Evolutionary conservation across 2,113 vertebrate genomes (phyloP).

Genomic region (Myrmecobius fasciatus): DNA sequence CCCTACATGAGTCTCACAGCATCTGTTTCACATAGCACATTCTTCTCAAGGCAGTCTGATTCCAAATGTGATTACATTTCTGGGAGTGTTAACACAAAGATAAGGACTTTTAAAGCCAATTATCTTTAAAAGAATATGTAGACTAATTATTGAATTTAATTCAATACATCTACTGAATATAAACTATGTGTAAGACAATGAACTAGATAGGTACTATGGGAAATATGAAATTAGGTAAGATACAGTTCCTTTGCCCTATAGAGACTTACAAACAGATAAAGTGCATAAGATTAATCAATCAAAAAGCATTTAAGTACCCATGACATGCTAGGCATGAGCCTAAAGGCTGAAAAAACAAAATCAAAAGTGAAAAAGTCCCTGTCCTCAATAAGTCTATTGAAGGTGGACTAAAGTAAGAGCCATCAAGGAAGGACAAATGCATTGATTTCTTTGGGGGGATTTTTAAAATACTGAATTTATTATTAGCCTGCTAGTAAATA

Average conservation of each 20-base stretch:
- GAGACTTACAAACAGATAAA: neutral
- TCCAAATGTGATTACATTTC: conserved; percentile 30
- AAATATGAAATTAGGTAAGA: neutral
- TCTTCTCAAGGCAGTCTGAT: conserved; percentile 39
- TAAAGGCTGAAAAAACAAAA: neutral
- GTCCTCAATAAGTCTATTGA: neutral
- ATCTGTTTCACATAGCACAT: neutral
- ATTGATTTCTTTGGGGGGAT: conserved; percentile 46
- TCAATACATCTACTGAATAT: neutral
- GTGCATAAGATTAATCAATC: neutral
- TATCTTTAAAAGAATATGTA: conserved; percentile 43
- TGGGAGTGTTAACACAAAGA: neutral
- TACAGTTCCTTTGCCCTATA: neutral
- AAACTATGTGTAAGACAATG: neutral
- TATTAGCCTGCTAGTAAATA: conserved; percentile 53
- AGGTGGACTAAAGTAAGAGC: neutral
- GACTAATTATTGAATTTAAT: conserved; percentile 13
- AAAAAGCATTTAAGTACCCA: neutral
- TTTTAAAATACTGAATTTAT: conserved; percentile 52
- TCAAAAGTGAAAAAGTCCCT: neutral
- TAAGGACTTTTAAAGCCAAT: conserved; percentile 3
- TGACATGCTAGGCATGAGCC: neutral
- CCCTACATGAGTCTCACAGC: neutral
- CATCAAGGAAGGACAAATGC: neutral
- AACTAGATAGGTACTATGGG: neutral